Conservation (phyloP, 1,140 invertebrate genomes). For the Reticulitermes speratus region DNA sequence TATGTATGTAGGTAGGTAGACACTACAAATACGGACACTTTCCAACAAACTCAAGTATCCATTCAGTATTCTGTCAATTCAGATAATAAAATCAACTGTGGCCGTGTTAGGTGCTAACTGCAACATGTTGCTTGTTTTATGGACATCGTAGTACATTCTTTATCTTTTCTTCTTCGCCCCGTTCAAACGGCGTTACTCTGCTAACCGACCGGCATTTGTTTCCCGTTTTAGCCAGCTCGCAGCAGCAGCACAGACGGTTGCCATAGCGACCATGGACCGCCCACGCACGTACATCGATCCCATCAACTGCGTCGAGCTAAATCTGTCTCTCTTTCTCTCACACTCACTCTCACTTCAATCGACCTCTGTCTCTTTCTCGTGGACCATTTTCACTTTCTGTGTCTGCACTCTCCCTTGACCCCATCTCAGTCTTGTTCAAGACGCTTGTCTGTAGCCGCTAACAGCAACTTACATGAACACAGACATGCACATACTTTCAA, state of each 20-base stretch:
- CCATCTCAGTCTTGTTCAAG: background rate
- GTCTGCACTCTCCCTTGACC: background rate
- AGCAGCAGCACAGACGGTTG: background rate
- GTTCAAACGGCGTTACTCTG: background rate
- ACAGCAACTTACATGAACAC: too few relatives aligned
- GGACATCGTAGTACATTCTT: background rate
- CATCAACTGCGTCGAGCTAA: conserved; percentile 2
- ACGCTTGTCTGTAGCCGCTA: background rate
- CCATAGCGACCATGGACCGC: background rate
- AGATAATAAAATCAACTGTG: background rate
- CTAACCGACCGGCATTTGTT: conserved; percentile 6
- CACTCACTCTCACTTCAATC: background rate
- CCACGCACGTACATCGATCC: background rate
- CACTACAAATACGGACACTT: background rate
- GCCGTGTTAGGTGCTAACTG: background rate
- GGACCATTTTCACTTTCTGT: background rate
- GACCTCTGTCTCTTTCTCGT: background rate
- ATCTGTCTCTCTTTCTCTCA: background rate
- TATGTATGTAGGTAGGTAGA: background rate
- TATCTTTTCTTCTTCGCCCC: background rate
- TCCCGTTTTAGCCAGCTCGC: background rate
- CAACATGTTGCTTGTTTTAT: background rate
- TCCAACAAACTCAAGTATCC: too few relatives aligned
- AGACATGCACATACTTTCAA: too few relatives aligned
- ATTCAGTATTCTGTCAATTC: background rate